Percentiles rank a stretch among this genome's conserved stretches.
phyloP scores from a whole-genome alignment of 2,113 vertebrate genomes.

The Rhodinocichla rosea region DNA sequence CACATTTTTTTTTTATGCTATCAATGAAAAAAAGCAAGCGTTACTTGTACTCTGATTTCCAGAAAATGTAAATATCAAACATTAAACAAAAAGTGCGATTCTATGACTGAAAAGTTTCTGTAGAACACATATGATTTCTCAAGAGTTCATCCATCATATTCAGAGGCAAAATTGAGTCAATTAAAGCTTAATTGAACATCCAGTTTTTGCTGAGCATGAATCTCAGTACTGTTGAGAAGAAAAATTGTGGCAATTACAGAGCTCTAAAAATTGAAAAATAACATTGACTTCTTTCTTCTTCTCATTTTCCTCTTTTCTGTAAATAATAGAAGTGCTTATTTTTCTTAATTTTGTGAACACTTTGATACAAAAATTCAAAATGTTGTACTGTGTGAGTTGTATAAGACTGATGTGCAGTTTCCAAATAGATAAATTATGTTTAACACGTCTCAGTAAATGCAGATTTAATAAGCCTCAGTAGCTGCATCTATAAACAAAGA shows the following conservation, averaged over 20 bases:
- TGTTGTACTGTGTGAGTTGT: background rate
- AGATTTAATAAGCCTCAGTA: background rate
- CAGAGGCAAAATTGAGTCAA: background rate
- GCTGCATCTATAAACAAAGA: background rate
- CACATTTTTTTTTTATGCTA: background rate
- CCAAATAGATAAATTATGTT: background rate
- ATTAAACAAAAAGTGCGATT: background rate
- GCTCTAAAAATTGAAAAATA: background rate
- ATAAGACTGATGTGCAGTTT: background rate
- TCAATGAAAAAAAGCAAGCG: background rate
- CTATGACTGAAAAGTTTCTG: background rate
- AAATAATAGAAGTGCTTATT: background rate
- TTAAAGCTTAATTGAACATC: background rate
- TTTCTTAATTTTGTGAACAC: background rate
- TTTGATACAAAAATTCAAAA: background rate
- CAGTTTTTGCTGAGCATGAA: background rate
- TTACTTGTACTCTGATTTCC: background rate
- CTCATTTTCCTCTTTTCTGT: background rate
- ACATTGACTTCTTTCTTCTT: background rate
- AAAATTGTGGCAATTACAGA: background rate
- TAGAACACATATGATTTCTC: background rate
- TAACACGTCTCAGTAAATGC: background rate
- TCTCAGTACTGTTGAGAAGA: background rate
- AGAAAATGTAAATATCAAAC: background rate
- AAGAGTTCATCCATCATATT: background rate